These are phyloP conservation scores for Holothuria scabra DNA, from an alignment of 53 echinoderm and acorn worm species.

Conservation along the genomic window DNA sequence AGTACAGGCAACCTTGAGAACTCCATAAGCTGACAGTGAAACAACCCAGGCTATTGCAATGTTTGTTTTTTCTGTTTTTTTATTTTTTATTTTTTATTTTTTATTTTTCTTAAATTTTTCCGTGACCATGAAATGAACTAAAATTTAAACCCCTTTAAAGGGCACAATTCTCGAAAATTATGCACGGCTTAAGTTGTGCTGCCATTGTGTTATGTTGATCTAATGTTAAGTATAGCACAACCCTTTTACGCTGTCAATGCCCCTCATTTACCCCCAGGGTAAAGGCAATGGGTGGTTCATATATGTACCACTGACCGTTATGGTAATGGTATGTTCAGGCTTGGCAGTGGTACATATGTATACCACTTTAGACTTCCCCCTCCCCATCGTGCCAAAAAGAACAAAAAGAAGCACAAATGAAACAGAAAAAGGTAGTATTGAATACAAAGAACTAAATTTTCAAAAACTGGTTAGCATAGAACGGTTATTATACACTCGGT, in stretches of 20 bases:
- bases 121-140: too few species aligned
- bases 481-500: too few species aligned
- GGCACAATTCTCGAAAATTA: constrained; percentile 21
- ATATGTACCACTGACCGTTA: constrained; percentile 29
- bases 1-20: too few species aligned
- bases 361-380: constrained; percentile 23
- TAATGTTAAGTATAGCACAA: neutral
- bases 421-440: neutral
- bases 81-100: too few species aligned
- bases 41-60: too few species aligned
- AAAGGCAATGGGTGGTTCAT: neutral
- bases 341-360: constrained; percentile 37
- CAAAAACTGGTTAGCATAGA: too few species aligned
- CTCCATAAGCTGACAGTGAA: too few species aligned
- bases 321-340: neutral
- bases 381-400: neutral
- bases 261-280: constrained; percentile 34
- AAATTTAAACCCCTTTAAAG: constrained; percentile 23
- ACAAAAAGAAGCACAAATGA: constrained; percentile 17
- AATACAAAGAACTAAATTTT: neutral
- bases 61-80: too few species aligned
- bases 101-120: too few species aligned
- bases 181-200: neutral
- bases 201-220: neutral
- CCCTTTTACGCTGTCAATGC: too few species aligned